Conservation (phyloP, 2,888 invertebrate genomes). For the Erebia epiphron region DNA sequence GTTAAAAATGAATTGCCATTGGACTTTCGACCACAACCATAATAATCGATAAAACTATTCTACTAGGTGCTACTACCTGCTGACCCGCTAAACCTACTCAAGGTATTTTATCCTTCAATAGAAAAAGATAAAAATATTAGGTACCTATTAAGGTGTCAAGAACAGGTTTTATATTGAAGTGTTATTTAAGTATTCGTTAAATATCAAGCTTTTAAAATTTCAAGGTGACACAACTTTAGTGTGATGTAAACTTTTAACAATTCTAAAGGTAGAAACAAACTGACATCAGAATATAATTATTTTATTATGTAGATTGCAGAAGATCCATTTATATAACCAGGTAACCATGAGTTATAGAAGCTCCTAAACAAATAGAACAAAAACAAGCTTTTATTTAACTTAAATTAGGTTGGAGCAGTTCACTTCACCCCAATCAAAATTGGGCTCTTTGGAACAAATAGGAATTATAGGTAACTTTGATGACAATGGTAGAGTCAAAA, state of each 20-base stretch:
- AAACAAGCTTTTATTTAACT: too few relatives aligned
- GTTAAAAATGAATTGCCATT: too few relatives aligned
- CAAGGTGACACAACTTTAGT: slow-evolving; percentile 8
- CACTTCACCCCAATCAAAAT: too few relatives aligned
- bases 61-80: not conserved
- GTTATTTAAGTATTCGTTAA: slow-evolving; percentile 6
- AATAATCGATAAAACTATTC: too few relatives aligned
- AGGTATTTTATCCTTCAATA: not conserved
- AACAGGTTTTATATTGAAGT: slow-evolving; percentile 8
- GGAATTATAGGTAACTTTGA: too few relatives aligned
- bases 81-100: not conserved
- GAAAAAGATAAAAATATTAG: not conserved
- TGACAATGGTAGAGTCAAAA: too few relatives aligned
- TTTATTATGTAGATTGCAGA: not conserved
- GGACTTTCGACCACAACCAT: too few relatives aligned
- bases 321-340: too few relatives aligned
- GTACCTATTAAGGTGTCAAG: not conserved
- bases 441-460: too few relatives aligned
- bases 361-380: too few relatives aligned
- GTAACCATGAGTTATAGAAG: too few relatives aligned
- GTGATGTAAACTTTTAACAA: slow-evolving; percentile 11
- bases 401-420: too few relatives aligned
- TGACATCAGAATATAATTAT: not conserved
- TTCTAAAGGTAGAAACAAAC: not conserved
- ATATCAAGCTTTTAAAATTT: slow-evolving; percentile 11